Evolutionary conservation across 2,888 invertebrate genomes (phyloP), one percentile per base, ranked within the genome.

Genomic region (Drosophila phalerata): DNA sequence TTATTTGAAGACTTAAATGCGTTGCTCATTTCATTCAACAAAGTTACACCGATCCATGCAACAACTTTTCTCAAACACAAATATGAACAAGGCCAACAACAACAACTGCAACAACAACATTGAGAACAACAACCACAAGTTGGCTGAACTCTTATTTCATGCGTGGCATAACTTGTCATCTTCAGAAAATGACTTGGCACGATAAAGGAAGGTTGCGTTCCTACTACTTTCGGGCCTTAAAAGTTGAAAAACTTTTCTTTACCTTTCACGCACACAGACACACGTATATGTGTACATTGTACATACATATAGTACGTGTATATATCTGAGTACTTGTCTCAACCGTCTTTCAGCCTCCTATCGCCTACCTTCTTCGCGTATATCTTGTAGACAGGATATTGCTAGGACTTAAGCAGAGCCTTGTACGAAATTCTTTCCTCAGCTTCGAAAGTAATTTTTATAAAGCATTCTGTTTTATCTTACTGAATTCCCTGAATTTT

Each of bases 151-250:
- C 68, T 66, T 63, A 63, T 51, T 37, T 57, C 69, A 64, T 74
- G 64, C 78, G 73, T 75, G 57, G 68, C 80, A 71, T 61, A 74
- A 77, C 88, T 88, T 88, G 88, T 85, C 88, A 84, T 77, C 72
- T 60, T 38, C 88, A 85, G 75, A 73, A 74, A 82, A 68, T 77
- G 52, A 69, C 70, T 69, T 71, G 49, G 28, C 45, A 51, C 55
- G 52, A 70, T 56, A 68, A 62, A 47, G 8, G 38, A 49, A 49
- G 30, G 17, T 55, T 45, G 9, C 19, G 45, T 37, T 38, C 17
- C 38, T 28, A 37, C 34, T 45, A 45, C 37, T 37, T 37, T 19
- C 28, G 45, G 53, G 61, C 19, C 53, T 53, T 47, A 71, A 77
- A 73, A 62, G 62, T 71, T 81, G 56, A 37, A 11, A 43, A 80